Evolutionary conservation across 2,113 vertebrate genomes (phyloP).

Genomic region (Protomyctophum bolini): DNA sequence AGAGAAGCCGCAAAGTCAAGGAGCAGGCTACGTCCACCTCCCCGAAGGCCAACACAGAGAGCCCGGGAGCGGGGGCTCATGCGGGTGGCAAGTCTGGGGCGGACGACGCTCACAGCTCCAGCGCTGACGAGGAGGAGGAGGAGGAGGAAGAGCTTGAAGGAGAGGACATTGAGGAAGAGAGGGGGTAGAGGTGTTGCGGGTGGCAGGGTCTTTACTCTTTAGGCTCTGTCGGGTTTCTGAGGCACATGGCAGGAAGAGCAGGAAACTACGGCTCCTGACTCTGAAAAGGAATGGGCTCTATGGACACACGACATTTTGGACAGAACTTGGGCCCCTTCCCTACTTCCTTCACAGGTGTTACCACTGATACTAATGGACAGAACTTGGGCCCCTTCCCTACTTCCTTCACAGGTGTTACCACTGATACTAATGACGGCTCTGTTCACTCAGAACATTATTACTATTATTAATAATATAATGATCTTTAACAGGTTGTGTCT

Average conservation of each 20-base stretch:
- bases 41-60: conserved; percentile 20
- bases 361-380: too few relatives aligned
- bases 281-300: conserved; percentile 1
- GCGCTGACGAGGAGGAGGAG: conserved; percentile 59
- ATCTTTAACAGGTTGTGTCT: too few relatives aligned
- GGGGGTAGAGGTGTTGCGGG: conserved; percentile 27
- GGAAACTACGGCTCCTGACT: conserved; percentile 76
- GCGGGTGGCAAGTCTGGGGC: conserved; percentile 36
- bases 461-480: too few relatives aligned
- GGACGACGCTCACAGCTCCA: conserved; percentile 60
- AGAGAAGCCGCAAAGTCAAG: conserved; percentile 82
- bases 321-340: too few relatives aligned
- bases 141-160: conserved; percentile 41
- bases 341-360: too few relatives aligned
- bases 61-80: conserved; percentile 32
- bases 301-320: too few relatives aligned
- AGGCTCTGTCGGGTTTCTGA: conserved; percentile 59
- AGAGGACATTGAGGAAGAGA: neutral
- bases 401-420: too few relatives aligned
- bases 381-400: too few relatives aligned
- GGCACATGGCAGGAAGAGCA: conserved; percentile 46
- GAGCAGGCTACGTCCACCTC: conserved; percentile 63
- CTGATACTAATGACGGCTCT: too few relatives aligned
- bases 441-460: too few relatives aligned
- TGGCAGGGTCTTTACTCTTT: conserved; percentile 41